Percentiles rank a stretch among this genome's conserved stretches.
phyloP scores from a whole-genome alignment of 2,113 vertebrate species.

The Carassius gibelio region DNA sequence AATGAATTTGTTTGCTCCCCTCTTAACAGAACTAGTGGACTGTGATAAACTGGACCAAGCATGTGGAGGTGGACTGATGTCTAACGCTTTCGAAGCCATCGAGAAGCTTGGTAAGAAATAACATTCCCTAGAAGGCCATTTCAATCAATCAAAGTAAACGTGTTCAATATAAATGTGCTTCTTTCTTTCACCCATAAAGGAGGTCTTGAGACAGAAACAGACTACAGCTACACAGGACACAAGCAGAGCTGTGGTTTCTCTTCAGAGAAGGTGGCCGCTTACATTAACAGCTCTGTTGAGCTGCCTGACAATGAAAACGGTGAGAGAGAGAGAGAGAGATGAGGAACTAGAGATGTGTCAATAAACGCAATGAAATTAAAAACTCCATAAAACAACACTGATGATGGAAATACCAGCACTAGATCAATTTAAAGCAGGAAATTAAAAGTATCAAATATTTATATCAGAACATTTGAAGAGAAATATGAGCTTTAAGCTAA shows the following conservation, averaged over 20 bases:
- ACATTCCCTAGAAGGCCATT: neutral
- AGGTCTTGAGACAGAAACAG: conserved; percentile 84
- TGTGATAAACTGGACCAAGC: conserved; percentile 87
- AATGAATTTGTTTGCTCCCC: neutral
- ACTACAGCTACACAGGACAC: conserved; percentile 83
- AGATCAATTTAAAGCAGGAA: conserved; percentile 17
- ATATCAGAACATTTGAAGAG: neutral
- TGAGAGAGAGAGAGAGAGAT: conserved; percentile 51
- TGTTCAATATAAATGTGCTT: neutral
- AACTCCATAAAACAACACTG: neutral
- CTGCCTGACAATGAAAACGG: conserved; percentile 82
- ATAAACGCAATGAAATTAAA: neutral
- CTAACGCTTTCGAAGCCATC: conserved; percentile 85
- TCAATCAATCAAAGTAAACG: neutral
- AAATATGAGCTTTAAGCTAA: neutral
- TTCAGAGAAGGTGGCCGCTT: conserved; percentile 78
- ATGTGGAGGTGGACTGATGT: conserved; percentile 84
- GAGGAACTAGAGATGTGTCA: neutral
- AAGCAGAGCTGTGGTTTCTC: conserved; percentile 81
- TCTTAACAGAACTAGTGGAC: conserved; percentile 83
- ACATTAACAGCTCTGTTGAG: conserved; percentile 88
- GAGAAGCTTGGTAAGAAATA: conserved; percentile 80
- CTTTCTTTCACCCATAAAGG: conserved; percentile 67
- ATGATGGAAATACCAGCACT: neutral
- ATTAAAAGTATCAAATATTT: conserved; percentile 20